phyloP scores from a whole-genome alignment of 2,888 invertebrate species.

The Rosalia funebris region DNA sequence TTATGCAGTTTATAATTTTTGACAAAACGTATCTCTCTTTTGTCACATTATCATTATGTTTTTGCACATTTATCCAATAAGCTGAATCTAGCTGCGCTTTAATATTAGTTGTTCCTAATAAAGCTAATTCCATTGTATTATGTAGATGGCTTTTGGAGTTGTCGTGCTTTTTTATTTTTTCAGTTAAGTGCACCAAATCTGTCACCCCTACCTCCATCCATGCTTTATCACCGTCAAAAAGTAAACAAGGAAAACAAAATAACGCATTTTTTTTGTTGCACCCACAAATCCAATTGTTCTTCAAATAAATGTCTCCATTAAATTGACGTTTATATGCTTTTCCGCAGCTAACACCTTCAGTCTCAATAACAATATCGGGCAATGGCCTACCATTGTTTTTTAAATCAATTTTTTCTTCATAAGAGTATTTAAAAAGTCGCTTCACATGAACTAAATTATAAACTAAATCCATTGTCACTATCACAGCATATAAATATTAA shows the following conservation, averaged over 20 bases:
- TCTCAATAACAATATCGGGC: background rate
- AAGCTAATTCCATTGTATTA: no score
- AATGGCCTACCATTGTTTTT: background rate
- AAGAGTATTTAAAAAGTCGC: background rate
- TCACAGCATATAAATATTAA: background rate
- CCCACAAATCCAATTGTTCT: background rate
- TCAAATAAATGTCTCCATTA: background rate
- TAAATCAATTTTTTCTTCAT: slow-evolving; percentile 2
- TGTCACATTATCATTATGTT: no score
- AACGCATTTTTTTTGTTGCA: slow-evolving; percentile 2
- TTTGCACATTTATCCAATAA: no score
- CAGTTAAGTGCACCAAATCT: background rate
- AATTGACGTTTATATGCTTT: background rate
- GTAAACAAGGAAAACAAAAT: slow-evolving; percentile 18
- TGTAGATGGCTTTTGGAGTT: no score
- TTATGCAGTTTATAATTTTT: no score
- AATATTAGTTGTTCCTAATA: no score
- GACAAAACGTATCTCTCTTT: no score
- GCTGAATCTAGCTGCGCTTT: no score
- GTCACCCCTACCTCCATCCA: slow-evolving; percentile 22
- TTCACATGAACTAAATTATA: background rate
- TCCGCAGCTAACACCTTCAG: background rate
- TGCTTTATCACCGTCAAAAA: slow-evolving; percentile 26
- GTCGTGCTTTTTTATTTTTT: background rate
- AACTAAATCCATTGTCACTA: background rate